Conservation (phyloP, 2,888 invertebrate species). For the Drosophila silvestris region DNA sequence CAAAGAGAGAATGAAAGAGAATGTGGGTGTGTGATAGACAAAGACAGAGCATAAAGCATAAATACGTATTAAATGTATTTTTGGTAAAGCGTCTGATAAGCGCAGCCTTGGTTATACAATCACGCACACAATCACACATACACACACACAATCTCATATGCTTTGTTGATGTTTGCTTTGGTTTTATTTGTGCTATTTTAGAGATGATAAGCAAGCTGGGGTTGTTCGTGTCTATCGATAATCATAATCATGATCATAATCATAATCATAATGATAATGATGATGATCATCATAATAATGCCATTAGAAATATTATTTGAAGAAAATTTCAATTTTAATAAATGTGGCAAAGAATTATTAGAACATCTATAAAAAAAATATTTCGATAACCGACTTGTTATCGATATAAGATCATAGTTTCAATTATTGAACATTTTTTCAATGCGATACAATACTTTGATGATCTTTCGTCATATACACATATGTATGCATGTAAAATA, state of each 20-base stretch:
- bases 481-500: not conserved
- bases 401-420: not conserved
- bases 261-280: not conserved
- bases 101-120: conserved; percentile 70
- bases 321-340: not conserved
- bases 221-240: conserved; percentile 15
- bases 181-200: not conserved
- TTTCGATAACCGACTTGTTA: not conserved
- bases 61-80: conserved; percentile 73
- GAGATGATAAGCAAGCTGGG: not conserved
- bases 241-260: not conserved
- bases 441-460: not conserved
- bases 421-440: not conserved
- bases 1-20: not conserved
- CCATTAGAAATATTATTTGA: not conserved
- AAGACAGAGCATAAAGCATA: conserved; percentile 41
- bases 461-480: not conserved
- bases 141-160: not conserved
- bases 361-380: not conserved
- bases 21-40: conserved; percentile 2
- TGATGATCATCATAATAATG: not conserved
- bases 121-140: conserved; percentile 40
- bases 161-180: conserved; percentile 10
- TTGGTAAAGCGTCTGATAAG: conserved; percentile 72
- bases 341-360: not conserved